phyloP scores from a whole-genome alignment of 2,113 vertebrate species.

The Malaclemys terrapin region DNA sequence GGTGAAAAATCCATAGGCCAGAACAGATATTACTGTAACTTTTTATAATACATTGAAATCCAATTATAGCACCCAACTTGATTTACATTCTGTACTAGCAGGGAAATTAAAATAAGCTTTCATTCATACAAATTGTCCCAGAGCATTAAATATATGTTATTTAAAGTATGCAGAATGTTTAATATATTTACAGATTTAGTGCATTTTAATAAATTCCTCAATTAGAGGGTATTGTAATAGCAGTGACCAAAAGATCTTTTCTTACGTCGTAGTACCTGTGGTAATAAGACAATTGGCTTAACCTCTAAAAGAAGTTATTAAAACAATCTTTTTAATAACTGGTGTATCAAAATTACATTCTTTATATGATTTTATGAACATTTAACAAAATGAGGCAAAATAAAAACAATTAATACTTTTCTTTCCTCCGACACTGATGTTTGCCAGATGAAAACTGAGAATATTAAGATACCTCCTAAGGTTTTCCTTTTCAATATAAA shows the following conservation, averaged over 20 bases:
- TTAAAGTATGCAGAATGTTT: conserved; percentile 36
- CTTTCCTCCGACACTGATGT: conserved; percentile 35
- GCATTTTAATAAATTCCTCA: conserved; percentile 66
- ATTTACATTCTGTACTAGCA: conserved; percentile 29
- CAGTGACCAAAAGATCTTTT: conserved; percentile 48
- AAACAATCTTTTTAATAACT: neutral
- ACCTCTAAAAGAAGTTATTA: neutral
- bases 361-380: neutral
- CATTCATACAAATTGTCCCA: conserved; percentile 51
- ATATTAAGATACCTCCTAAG: neutral
- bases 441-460: neutral
- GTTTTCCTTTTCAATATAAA: neutral
- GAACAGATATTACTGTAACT: conserved; percentile 23
- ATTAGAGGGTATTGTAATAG: conserved; percentile 34
- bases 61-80: conserved; percentile 55
- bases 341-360: neutral
- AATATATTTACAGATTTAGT: conserved; percentile 68
- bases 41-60: conserved; percentile 52
- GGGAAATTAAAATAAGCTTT: conserved; percentile 35
- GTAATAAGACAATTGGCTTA: conserved; percentile 39
- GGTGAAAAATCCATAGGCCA: conserved; percentile 63
- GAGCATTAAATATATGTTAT: conserved; percentile 61
- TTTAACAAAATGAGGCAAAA: conserved; percentile 35
- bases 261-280: neutral
- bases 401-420: conserved; percentile 4